These are phyloP conservation scores for Gyrodactylus bullatarudis DNA, from an alignment of 1,140 invertebrate species.

Conservation along the genomic window DNA sequence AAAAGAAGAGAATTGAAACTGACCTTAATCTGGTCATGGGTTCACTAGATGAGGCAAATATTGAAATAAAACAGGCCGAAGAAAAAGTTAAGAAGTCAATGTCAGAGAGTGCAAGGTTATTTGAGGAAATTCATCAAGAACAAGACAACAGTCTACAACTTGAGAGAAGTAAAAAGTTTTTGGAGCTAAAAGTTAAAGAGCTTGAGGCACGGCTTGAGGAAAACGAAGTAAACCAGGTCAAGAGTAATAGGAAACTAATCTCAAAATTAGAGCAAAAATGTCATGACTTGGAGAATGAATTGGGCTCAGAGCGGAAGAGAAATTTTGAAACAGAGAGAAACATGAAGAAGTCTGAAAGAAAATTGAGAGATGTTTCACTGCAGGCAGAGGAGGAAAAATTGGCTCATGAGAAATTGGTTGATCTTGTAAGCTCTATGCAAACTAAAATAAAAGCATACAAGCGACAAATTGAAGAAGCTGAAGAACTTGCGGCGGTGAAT, in stretches of 20 bases:
- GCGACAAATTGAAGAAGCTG: conserved; percentile 86
- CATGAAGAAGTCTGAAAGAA: conserved; percentile 39
- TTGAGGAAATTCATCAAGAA: conserved; percentile 84
- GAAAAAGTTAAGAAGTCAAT: conserved; percentile 37
- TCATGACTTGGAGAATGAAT: conserved; percentile 23
- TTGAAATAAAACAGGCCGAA: conserved; percentile 16
- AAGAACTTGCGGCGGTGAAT: conserved; percentile 86
- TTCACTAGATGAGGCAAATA: conserved; percentile 19
- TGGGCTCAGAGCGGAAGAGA: conserved; percentile 48
- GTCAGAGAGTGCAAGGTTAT: conserved; percentile 76
- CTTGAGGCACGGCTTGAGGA: conserved; percentile 45
- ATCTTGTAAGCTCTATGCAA: conserved; percentile 86
- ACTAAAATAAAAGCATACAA: conserved; percentile 98
- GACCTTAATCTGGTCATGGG: conserved; percentile 65
- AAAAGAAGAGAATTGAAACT: conserved; percentile 88
- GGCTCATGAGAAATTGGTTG: conserved; percentile 84
- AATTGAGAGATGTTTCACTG: conserved; percentile 39
- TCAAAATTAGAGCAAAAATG: conserved; percentile 4
- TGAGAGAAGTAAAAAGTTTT: conserved; percentile 78
- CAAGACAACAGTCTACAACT: conserved; percentile 87
- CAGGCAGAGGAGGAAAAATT: conserved; percentile 57
- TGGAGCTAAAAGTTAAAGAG: conserved; percentile 47
- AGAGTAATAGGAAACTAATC: conserved; percentile 40
- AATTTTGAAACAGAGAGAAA: conserved; percentile 35
- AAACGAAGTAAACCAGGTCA: conserved; percentile 66